These are phyloP conservation scores for Lipotes vexillifer DNA, from an alignment of 2,113 vertebrate species.

Conservation along the genomic window DNA sequence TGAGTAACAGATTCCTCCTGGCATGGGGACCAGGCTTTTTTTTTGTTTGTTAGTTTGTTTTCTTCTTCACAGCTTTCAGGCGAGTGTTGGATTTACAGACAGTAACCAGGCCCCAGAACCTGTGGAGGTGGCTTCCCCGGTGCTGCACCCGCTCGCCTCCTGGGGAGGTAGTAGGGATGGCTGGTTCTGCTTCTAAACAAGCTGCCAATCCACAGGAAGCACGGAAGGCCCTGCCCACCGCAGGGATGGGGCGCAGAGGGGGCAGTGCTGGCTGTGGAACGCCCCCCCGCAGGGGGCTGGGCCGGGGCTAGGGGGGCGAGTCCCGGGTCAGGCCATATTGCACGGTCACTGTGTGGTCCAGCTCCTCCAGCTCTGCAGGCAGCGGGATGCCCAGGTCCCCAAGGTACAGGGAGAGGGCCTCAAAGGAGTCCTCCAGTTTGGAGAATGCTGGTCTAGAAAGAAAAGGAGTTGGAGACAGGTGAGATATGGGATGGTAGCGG, in stretches of 20 bases:
- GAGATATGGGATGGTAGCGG: background rate
- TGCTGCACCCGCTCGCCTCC: conserved; percentile 68
- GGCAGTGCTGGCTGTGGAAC: conserved; percentile 38
- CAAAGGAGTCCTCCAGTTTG: conserved; percentile 95
- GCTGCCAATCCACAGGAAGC: conserved; percentile 72
- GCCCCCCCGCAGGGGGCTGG: conserved; percentile 70
- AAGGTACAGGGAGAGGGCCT: conserved; percentile 91
- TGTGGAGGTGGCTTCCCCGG: conserved; percentile 65
- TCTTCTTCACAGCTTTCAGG: conserved; percentile 80
- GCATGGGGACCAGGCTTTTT: conserved; percentile 50
- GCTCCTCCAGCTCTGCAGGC: conserved; percentile 92
- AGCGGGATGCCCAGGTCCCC: conserved; percentile 93
- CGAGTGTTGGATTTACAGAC: conserved; percentile 70
- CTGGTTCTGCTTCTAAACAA: conserved; percentile 63
- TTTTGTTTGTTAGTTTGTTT: background rate
- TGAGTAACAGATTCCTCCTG: conserved; percentile 65
- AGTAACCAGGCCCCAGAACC: conserved; percentile 65
- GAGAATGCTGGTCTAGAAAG: conserved; percentile 89
- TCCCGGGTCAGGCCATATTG: conserved; percentile 82
- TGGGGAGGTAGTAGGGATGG: conserved; percentile 72
- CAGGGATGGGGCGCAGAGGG: conserved; percentile 45
- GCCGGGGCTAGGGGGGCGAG: conserved; percentile 72
- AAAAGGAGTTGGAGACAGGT: background rate
- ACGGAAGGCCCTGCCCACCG: conserved; percentile 9
- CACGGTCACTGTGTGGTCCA: conserved; percentile 86